These are phyloP conservation scores for Catharus minimus DNA, from an alignment of 2,113 vertebrate genomes.

Conservation along the genomic window DNA sequence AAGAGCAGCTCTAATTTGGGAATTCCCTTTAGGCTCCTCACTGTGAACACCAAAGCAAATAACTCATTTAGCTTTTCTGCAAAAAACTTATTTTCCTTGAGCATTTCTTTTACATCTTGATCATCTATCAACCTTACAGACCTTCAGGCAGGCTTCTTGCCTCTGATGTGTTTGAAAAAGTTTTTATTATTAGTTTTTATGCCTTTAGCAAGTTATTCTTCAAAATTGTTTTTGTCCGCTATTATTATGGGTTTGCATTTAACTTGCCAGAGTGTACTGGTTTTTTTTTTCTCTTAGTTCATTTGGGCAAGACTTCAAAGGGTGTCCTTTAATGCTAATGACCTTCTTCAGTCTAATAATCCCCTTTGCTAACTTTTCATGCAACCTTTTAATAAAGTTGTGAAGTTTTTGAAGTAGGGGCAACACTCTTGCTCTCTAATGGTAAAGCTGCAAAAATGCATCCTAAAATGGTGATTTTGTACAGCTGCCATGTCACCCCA, in stretches of 20 bases:
- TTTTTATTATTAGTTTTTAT: slow-evolving; percentile 64
- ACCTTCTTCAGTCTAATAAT: neutral
- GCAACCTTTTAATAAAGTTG: neutral
- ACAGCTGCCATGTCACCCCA: neutral
- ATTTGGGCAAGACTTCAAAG: slow-evolving; percentile 46
- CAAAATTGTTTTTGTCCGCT: slow-evolving; percentile 53
- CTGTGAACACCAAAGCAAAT: slow-evolving; percentile 53
- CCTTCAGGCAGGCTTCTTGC: slow-evolving; percentile 45
- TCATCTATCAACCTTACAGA: slow-evolving; percentile 65
- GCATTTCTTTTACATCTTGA: slow-evolving; percentile 65
- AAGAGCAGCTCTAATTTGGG: slow-evolving; percentile 32
- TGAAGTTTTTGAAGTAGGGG: neutral
- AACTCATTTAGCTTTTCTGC: slow-evolving; percentile 60
- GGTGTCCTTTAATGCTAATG: slow-evolving; percentile 35
- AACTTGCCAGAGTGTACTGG: neutral
- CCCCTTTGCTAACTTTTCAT: neutral
- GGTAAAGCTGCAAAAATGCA: neutral
- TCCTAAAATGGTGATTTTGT: neutral
- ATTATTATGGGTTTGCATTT: slow-evolving; percentile 53
- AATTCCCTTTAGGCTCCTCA: slow-evolving; percentile 52
- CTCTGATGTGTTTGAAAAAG: slow-evolving; percentile 59
- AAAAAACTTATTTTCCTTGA: slow-evolving; percentile 55
- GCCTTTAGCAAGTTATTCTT: slow-evolving; percentile 66
- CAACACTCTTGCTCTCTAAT: neutral
- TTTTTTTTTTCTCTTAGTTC: neutral